Conservation (phyloP, 2,888 invertebrate genomes). For the Trachelus stipa region DNA sequence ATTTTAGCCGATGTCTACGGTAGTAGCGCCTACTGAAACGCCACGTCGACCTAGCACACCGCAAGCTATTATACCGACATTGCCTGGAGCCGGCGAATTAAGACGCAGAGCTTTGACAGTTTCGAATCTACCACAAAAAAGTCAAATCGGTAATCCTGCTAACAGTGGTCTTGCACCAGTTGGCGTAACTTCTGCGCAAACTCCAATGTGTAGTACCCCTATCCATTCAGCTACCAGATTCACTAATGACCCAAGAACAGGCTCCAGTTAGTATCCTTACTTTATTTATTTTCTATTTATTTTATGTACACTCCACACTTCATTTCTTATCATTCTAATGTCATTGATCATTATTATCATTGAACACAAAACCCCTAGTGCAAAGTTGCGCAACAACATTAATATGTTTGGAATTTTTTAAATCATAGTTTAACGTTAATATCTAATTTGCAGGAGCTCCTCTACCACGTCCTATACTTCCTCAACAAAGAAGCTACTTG, state of each 20-base stretch:
- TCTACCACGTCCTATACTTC: constrained; percentile 79
- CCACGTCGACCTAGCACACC: constrained; percentile 44
- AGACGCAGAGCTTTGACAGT: constrained; percentile 52
- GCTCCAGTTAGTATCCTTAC: constrained; percentile 46
- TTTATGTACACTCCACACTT: constrained; percentile 1
- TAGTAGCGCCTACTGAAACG: constrained; percentile 33
- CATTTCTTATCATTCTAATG: background rate
- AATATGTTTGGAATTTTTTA: background rate
- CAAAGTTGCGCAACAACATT: background rate
- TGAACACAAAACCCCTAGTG: background rate
- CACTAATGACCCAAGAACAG: constrained; percentile 41
- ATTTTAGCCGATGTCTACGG: constrained; percentile 41
- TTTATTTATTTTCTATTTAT: constrained; percentile 15
- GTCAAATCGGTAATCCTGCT: constrained; percentile 36
- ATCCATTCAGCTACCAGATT: constrained; percentile 43
- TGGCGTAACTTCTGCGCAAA: constrained; percentile 37
- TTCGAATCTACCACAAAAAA: constrained; percentile 31
- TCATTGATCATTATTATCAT: background rate
- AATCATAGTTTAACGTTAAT: constrained; percentile 2
- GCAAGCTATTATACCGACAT: constrained; percentile 35
- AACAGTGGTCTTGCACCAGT: constrained; percentile 36
- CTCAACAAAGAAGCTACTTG: constrained; percentile 80
- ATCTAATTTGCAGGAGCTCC: constrained; percentile 45
- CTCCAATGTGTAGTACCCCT: constrained; percentile 39
- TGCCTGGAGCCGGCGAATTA: constrained; percentile 43